Evolutionary conservation across 2,888 invertebrate species (phyloP).

Genomic region (Melieria picta): DNA sequence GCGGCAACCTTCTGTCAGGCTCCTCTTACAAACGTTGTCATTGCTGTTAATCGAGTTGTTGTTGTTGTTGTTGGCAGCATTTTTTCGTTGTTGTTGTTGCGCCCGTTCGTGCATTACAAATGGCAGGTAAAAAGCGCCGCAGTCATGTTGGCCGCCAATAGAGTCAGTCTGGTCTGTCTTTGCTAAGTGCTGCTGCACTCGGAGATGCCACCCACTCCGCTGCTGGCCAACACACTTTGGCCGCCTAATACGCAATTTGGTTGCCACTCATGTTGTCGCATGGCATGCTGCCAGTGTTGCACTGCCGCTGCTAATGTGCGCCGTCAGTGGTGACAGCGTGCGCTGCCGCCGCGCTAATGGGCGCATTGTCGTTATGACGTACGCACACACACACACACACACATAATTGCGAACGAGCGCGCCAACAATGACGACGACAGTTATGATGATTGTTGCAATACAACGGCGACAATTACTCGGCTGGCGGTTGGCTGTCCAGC

Average conservation of each 20-base stretch:
- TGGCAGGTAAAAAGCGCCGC: too few relatives aligned
- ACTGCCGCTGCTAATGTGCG: background rate
- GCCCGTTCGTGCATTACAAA: constrained; percentile 20
- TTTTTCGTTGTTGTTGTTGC: constrained; percentile 18
- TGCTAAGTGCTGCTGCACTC: too few relatives aligned
- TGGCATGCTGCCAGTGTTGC: background rate
- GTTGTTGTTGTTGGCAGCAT: constrained; percentile 10
- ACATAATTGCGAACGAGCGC: too few relatives aligned
- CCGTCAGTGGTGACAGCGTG: constrained; percentile 1
- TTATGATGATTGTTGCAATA: constrained; percentile 32
- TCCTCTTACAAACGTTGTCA: constrained; percentile 23
- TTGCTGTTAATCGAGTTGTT: constrained; percentile 38
- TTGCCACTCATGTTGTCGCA: constrained; percentile 10
- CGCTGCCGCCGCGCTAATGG: constrained; percentile 10
- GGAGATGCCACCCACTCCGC: too few relatives aligned
- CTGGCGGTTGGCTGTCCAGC: too few relatives aligned
- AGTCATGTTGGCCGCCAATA: too few relatives aligned
- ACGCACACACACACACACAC: too few relatives aligned
- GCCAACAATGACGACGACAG: constrained; percentile 27
- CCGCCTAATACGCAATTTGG: too few relatives aligned
- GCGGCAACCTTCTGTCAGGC: constrained; percentile 1
- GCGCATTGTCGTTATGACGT: constrained; percentile 8
- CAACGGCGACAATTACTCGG: constrained; percentile 3
- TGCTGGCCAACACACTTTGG: too few relatives aligned
- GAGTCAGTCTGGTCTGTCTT: too few relatives aligned